A percentile compares a stretch with the other conserved stretches of the same genome.
These are phyloP conservation scores for Nyleta sp. DNA, from an alignment of 2,888 invertebrate species.

Conservation along the genomic window DNA sequence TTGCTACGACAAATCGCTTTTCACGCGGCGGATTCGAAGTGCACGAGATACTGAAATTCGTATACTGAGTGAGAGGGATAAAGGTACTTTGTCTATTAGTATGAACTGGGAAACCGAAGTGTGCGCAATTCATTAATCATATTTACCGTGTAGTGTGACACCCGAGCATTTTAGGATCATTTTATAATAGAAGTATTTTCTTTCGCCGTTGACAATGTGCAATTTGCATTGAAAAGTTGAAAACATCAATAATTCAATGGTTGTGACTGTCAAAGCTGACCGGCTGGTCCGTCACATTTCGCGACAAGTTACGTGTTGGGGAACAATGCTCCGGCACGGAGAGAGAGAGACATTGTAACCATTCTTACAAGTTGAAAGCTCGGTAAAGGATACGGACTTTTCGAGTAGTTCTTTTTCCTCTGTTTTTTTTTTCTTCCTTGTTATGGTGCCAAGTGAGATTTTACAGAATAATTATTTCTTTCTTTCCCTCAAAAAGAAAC, in stretches of 20 bases:
- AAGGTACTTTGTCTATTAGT: conserved; percentile 23
- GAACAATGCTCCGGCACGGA: conserved; percentile 28
- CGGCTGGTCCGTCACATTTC: conserved; percentile 7
- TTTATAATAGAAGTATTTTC: conserved; percentile 15
- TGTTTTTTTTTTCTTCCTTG: conserved; percentile 8
- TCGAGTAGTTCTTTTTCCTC: conserved; percentile 9
- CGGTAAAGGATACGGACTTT: conserved; percentile 15
- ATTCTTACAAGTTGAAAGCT: conserved; percentile 33
- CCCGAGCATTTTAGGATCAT: conserved; percentile 13
- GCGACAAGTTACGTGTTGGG: conserved; percentile 25
- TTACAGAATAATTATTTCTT: conserved; percentile 14
- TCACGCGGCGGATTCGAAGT: background rate
- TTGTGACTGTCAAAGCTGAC: conserved; percentile 10
- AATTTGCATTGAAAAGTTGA: conserved; percentile 16
- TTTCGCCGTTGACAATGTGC: conserved; percentile 10
- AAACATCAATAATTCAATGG: conserved; percentile 36
- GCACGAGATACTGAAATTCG: conserved; percentile 12
- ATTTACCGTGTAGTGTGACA: conserved; percentile 6
- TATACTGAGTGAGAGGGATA: background rate
- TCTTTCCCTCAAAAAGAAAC: too few relatives aligned
- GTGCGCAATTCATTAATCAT: conserved; percentile 33
- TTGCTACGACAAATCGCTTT: background rate
- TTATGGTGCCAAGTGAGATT: conserved; percentile 10
- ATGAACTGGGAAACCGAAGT: conserved; percentile 7
- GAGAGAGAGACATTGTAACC: conserved; percentile 25